phyloP scores from a whole-genome alignment of 2,797 vertebrate species.

The Champsocephalus gunnari region DNA sequence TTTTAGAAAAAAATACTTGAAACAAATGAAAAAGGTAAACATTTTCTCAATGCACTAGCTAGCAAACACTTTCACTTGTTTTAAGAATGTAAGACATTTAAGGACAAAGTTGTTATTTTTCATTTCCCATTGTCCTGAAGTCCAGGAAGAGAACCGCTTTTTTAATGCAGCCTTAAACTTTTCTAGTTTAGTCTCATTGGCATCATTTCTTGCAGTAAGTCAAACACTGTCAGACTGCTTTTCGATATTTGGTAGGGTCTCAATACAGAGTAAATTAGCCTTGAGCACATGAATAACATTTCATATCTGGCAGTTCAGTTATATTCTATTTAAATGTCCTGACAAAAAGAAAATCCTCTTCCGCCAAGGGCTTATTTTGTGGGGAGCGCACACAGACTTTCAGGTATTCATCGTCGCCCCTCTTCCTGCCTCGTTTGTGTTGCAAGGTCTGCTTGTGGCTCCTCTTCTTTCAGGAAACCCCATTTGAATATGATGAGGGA shows the following conservation, averaged over 20 bases:
- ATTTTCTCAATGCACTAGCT: background rate
- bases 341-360: slow-evolving; percentile 37
- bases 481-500: slow-evolving; percentile 82
- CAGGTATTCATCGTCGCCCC: slow-evolving; percentile 65
- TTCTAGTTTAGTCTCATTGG: slow-evolving; percentile 7
- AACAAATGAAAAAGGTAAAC: background rate
- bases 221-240: background rate
- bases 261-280: slow-evolving; percentile 7
- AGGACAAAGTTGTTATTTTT: background rate
- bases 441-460: slow-evolving; percentile 70
- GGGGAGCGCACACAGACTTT: slow-evolving; percentile 56
- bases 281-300: slow-evolving; percentile 15
- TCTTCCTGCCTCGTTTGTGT: slow-evolving; percentile 65
- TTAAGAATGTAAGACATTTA: background rate
- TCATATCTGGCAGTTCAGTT: slow-evolving; percentile 33
- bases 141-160: background rate
- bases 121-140: background rate
- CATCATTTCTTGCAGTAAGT: slow-evolving; percentile 1
- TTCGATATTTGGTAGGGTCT: slow-evolving; percentile 14
- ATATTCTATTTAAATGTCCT: slow-evolving; percentile 42
- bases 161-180: background rate
- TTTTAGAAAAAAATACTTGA: background rate
- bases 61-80: background rate
- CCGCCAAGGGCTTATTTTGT: slow-evolving; percentile 46
- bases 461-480: slow-evolving; percentile 75